Conservation (phyloP, 2,888 invertebrate genomes). For the Agonopterix subpropinquella region DNA sequence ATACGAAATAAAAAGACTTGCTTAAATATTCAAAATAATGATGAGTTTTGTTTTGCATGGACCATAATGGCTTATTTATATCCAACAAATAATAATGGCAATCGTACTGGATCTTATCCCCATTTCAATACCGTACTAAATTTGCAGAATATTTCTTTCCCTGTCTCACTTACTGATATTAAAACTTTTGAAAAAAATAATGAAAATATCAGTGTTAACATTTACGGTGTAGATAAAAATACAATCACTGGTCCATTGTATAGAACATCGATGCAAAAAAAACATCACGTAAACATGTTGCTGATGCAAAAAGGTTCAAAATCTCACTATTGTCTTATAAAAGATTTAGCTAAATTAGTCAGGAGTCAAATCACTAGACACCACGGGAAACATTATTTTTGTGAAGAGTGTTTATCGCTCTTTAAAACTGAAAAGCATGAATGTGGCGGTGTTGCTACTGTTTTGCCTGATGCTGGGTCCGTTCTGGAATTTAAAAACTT, state of each 20-base stretch:
- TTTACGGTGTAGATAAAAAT: neutral
- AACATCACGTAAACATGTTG: neutral
- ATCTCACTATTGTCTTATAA: constrained; percentile 3
- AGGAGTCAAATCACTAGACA: constrained; percentile 5
- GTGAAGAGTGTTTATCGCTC: too few relatives aligned
- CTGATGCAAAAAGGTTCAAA: constrained; percentile 1
- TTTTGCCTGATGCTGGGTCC: too few relatives aligned
- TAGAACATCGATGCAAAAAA: neutral
- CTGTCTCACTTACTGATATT: constrained; percentile 1
- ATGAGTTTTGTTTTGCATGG: constrained; percentile 2
- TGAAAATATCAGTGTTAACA: constrained; percentile 1
- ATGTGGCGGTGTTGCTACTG: too few relatives aligned
- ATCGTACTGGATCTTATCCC: neutral
- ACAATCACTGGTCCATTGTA: constrained; percentile 2
- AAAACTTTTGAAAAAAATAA: constrained; percentile 2
- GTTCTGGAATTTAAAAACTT: too few relatives aligned
- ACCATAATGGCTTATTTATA: neutral
- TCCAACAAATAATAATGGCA: neutral
- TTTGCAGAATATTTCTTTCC: neutral
- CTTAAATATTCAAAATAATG: constrained; percentile 1
- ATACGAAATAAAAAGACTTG: neutral
- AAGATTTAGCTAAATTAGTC: neutral
- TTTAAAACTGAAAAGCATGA: too few relatives aligned
- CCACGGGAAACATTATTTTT: too few relatives aligned
- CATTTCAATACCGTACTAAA: constrained; percentile 1